Percentiles rank a stretch among this genome's conserved stretches.
Conservation (phyloP, 2,113 vertebrate species). For the Heteronetta atricapilla region DNA sequence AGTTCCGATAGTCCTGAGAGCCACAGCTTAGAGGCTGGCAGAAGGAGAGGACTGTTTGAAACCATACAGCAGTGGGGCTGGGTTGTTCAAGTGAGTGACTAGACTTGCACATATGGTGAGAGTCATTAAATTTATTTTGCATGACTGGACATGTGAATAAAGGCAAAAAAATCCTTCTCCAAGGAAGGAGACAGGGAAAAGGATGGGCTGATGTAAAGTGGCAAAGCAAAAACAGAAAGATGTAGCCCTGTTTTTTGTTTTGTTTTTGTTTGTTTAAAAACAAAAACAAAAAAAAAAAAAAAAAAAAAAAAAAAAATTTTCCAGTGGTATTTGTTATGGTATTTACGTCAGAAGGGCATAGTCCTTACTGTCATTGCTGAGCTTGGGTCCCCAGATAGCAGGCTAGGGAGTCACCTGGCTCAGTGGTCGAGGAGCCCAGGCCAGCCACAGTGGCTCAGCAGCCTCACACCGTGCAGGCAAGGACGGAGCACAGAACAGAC, state of each 20-base stretch:
- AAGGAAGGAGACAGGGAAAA: neutral
- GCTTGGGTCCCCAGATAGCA: neutral
- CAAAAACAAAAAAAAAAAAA: too few species aligned
- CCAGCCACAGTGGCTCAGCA: neutral
- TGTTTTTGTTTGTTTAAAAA: too few species aligned
- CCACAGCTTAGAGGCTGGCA: neutral
- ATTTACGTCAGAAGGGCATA: neutral
- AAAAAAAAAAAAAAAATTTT: neutral
- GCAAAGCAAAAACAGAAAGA: neutral
- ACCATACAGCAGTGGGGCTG: neutral
- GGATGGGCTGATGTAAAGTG: neutral
- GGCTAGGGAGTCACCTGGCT: neutral
- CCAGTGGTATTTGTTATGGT: rapidly evolving
- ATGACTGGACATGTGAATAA: neutral
- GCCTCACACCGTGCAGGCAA: rapidly evolving
- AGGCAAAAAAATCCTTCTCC: neutral
- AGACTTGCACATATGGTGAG: neutral
- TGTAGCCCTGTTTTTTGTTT: neutral
- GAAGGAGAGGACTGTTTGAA: neutral
- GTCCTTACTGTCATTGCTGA: neutral
- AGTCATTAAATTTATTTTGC: neutral
- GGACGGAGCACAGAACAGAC: neutral
- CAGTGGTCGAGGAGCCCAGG: neutral
- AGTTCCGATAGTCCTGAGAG: neutral
- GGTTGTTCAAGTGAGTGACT: neutral